These are phyloP conservation scores for Tapirus terrestris DNA, from an alignment of 2,113 vertebrate species.

Conservation along the genomic window DNA sequence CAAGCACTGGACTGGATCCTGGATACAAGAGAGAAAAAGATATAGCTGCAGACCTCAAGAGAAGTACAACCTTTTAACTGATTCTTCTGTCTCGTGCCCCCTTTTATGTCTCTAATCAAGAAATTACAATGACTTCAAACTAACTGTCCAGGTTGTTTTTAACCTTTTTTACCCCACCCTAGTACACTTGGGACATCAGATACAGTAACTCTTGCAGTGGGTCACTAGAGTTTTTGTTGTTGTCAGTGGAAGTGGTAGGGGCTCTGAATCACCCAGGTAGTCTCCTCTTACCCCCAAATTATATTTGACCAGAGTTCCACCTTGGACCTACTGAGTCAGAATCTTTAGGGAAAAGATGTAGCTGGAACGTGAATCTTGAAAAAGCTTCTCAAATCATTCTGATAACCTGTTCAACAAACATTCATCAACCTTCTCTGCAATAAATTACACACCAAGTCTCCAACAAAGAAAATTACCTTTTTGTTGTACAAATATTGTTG, in stretches of 20 bases:
- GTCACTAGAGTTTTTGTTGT: background rate
- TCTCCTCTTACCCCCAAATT: background rate
- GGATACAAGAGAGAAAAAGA: background rate
- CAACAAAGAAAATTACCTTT: background rate
- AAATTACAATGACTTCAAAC: background rate
- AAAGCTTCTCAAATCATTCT: slow-evolving; percentile 9
- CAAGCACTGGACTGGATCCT: background rate
- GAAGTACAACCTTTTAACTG: background rate
- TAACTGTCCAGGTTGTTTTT: background rate
- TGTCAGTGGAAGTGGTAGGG: background rate
- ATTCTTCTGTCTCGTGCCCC: background rate
- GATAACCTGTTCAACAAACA: background rate
- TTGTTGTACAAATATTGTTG: background rate
- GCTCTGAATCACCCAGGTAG: background rate
- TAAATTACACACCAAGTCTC: background rate
- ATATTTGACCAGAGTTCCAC: background rate
- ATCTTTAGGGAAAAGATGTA: background rate
- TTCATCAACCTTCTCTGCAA: background rate
- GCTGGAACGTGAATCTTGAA: background rate
- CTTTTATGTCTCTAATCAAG: background rate
- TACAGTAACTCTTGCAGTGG: background rate
- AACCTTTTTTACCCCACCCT: background rate
- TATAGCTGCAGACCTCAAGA: background rate
- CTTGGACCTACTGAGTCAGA: background rate
- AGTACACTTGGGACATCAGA: background rate